phyloP scores from a whole-genome alignment of 1,140 invertebrate genomes.

The Drosophila sproati region DNA sequence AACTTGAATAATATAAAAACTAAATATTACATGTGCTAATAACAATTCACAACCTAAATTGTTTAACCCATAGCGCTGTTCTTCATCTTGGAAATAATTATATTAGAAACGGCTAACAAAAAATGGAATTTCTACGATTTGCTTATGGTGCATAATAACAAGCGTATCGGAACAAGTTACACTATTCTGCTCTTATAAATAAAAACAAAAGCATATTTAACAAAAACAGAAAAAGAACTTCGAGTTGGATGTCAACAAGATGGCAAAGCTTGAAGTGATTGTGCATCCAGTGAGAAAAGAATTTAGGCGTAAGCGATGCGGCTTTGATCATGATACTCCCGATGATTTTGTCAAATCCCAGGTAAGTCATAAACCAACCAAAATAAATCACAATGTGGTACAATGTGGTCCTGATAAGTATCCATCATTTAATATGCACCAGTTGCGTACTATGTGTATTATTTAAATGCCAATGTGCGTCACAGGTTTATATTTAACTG shows the following conservation, averaged over 20 bases:
- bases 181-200: not conserved
- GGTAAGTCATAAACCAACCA: slow-evolving; percentile 52
- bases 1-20: not conserved
- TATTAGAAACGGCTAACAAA: slow-evolving; percentile 14
- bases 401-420: slow-evolving; percentile 30
- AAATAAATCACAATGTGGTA: not conserved
- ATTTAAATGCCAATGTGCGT: slow-evolving; percentile 19
- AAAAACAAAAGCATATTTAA: not conserved
- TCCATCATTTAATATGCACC: slow-evolving; percentile 53
- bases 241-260: slow-evolving; percentile 18
- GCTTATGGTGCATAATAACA: slow-evolving; percentile 30
- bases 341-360: slow-evolving; percentile 83
- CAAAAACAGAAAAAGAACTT: not conserved
- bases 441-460: slow-evolving; percentile 17
- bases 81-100: not conserved
- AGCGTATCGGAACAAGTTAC: slow-evolving; percentile 30
- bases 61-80: not conserved
- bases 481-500: slow-evolving; percentile 6
- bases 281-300: slow-evolving; percentile 79
- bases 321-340: slow-evolving; percentile 77
- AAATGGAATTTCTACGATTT: slow-evolving; percentile 24
- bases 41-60: not conserved
- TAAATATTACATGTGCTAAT: not conserved
- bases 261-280: slow-evolving; percentile 70
- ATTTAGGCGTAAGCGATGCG: slow-evolving; percentile 70